Base-by-base conservation (phyloP, 2,797 vertebrate genomes). In the Pantherophis alleghaniensis region DNA sequence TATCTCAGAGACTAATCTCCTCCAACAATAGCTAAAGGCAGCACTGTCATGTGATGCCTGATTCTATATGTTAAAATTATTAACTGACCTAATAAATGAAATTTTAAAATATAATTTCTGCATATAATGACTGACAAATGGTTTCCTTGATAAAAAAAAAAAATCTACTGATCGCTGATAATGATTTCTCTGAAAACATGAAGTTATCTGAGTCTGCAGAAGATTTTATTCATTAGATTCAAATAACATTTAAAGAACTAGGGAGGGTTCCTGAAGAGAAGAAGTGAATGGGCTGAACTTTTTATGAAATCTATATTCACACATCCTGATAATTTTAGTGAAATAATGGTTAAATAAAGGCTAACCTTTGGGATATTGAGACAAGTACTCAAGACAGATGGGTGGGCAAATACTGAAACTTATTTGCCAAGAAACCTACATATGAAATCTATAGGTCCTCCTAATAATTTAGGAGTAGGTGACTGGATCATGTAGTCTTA, bases 91-190 rank as follows among this genome's bases (percentile, higher is more conserved):
- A 97, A 97, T 97, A 97, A 96, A 94, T 95, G 95, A 95, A 96
- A 97, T 96, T 97, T 97, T 96, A 97, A 87, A 96, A 79, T 92
- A 93, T 94, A 97, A 88, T 24, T 94, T 94, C 95, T 95, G 95
- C 96, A 95, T 91, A 91, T 97, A 97, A 97, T 98, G 97, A 98
- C 96, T 91, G 93, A 86, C 93, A 89, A 93, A 91, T 97, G 97
- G 96, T 97, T 97, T 97, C 95, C 93, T 97, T 97, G 95, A 97
- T 97, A 97, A 5, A 97, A 97, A 63, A 37, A 37, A 37, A 63
- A 98, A 97, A 97, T 96, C 93, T 97, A 95, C 96, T 97, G 97
- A 97, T 97, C 93, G 95, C 87, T 94, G 93, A 94, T 96, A 97
- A 97, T 92, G 69, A 53, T 93, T 96, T n/a, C 94, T 94, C 89